Conservation (phyloP, 1,140 invertebrate genomes). For the Plectrocnemia conspersa region DNA sequence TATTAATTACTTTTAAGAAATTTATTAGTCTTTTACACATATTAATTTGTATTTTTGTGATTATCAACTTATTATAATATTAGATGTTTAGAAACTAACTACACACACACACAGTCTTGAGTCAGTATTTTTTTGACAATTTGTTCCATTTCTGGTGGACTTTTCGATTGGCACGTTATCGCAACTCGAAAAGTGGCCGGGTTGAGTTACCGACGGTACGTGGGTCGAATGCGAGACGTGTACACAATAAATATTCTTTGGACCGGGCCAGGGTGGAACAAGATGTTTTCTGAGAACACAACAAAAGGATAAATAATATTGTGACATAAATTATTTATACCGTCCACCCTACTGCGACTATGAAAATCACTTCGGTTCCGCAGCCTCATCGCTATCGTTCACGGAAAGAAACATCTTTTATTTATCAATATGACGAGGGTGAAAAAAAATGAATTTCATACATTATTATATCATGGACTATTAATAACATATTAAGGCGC, state of each 20-base stretch:
- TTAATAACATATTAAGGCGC: no score
- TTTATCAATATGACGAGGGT: no score
- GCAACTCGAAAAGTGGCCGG: constrained; percentile 23
- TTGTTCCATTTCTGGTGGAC: constrained; percentile 20
- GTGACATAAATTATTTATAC: constrained; percentile 9
- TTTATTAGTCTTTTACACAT: no score
- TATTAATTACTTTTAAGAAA: no score
- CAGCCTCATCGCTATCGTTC: constrained; percentile 1
- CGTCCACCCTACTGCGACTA: no score
- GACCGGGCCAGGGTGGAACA: not conserved
- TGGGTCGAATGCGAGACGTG: constrained; percentile 17
- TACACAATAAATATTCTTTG: constrained; percentile 18
- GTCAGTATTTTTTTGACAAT: constrained; percentile 29
- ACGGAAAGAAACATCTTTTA: not conserved
- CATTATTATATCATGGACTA: no score
- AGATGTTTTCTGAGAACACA: constrained; percentile 9
- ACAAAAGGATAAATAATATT: constrained; percentile 9
- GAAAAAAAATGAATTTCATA: no score
- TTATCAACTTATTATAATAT: no score
- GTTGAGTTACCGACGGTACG: constrained; percentile 23
- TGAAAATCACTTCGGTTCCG: no score
- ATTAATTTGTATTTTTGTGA: no score
- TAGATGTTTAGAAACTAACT: constrained; percentile 13
- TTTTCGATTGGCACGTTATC: constrained; percentile 31
- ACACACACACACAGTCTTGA: constrained; percentile 23